Percentiles rank a stretch among this genome's conserved stretches.
Conservation (phyloP, 2,888 invertebrate species). For the Cryptus armator region DNA sequence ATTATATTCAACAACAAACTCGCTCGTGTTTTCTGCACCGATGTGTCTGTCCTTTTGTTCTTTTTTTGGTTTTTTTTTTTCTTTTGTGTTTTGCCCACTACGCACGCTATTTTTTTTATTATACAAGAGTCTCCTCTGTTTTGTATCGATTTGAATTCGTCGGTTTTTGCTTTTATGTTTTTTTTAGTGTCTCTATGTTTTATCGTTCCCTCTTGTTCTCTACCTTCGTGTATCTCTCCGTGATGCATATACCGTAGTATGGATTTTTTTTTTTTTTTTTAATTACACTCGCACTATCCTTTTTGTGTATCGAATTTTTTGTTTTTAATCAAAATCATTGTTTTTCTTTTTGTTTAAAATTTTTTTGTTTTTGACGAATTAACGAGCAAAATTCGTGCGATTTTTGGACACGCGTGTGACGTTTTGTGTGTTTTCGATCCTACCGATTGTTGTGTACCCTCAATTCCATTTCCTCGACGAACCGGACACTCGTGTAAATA, state of each 20-base stretch:
- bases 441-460: slow-evolving; percentile 20
- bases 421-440: slow-evolving; percentile 49
- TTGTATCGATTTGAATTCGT: slow-evolving; percentile 60
- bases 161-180: slow-evolving; percentile 45
- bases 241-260: slow-evolving; percentile 53
- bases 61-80: slow-evolving; percentile 34
- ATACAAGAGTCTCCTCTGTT: slow-evolving; percentile 73
- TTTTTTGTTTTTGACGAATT: slow-evolving; percentile 64
- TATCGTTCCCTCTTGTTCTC: slow-evolving; percentile 64
- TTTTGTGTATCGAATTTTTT: slow-evolving; percentile 22
- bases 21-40: slow-evolving; percentile 73
- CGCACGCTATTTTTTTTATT: slow-evolving; percentile 75
- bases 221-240: slow-evolving; percentile 62
- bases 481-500: background rate
- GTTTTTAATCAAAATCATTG: slow-evolving; percentile 30
- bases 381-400: slow-evolving; percentile 80
- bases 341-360: slow-evolving; percentile 33
- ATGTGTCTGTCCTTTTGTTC: slow-evolving; percentile 56
- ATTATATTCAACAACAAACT: slow-evolving; percentile 83
- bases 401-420: slow-evolving; percentile 72
- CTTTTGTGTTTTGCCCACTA: slow-evolving; percentile 70
- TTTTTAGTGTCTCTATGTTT: slow-evolving; percentile 62
- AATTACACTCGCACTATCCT: slow-evolving; percentile 14
- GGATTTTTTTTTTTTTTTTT: slow-evolving; percentile 22
- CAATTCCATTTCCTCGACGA: background rate